These are phyloP conservation scores for Cotesia typhae DNA, from an alignment of 1,140 invertebrate genomes.

Conservation along the genomic window DNA sequence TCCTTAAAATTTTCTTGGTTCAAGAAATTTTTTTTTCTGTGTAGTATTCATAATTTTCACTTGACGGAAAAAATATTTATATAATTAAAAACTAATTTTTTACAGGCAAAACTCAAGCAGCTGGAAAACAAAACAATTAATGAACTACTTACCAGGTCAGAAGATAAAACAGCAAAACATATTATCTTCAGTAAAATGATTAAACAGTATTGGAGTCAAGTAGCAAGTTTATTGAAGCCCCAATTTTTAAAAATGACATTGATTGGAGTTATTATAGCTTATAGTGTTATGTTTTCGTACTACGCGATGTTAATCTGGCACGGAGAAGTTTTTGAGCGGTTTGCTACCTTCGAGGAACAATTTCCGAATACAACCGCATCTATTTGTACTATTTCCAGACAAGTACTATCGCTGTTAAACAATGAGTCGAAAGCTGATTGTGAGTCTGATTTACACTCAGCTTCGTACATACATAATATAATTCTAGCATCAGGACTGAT, in stretches of 20 bases:
- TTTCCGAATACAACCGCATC: constrained; percentile 65
- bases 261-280: constrained; percentile 29
- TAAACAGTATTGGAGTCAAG: too few species aligned
- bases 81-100: neutral
- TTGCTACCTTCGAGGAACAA: constrained; percentile 66
- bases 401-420: too few species aligned
- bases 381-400: constrained; percentile 68
- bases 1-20: too few species aligned
- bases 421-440: too few species aligned
- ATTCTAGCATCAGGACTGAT: too few species aligned
- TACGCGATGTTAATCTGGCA: constrained; percentile 76
- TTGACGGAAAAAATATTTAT: neutral
- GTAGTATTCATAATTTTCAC: too few species aligned
- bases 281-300: constrained; percentile 57
- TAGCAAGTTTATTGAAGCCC: constrained; percentile 23
- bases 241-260: constrained; percentile 26
- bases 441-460: too few species aligned
- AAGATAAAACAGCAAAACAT: too few species aligned
- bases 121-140: neutral
- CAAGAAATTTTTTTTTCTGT: too few species aligned
- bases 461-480: too few species aligned
- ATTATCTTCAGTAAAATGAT: too few species aligned
- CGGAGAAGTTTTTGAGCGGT: constrained; percentile 73
- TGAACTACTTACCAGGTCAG: too few species aligned
- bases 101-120: neutral